Evolutionary conservation across 1,140 invertebrate species (phyloP).

Genomic region (Lepeophtheirus salmonis): DNA sequence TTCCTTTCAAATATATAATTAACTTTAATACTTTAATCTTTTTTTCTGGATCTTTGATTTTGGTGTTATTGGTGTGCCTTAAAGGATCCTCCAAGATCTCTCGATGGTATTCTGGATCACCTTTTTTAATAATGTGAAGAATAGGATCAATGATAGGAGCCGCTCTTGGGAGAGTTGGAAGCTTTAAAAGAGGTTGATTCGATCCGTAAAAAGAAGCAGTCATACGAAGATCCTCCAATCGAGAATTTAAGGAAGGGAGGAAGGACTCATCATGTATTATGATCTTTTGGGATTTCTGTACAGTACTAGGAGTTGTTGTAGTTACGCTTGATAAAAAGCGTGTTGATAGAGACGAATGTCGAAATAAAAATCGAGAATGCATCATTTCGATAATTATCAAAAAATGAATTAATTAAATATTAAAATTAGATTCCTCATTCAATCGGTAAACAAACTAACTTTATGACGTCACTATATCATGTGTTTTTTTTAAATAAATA

Average conservation of each 20-base stretch:
- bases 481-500: too few relatives aligned
- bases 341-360: too few relatives aligned
- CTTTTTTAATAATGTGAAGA: neutral
- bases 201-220: neutral
- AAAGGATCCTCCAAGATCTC: neutral
- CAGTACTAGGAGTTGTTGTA: too few relatives aligned
- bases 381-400: too few relatives aligned
- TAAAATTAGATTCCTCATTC: too few relatives aligned
- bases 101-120: neutral
- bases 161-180: neutral
- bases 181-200: neutral
- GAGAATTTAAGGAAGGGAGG: neutral
- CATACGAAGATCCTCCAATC: neutral
- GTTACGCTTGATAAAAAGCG: too few relatives aligned
- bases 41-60: neutral
- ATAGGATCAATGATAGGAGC: neutral
- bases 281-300: too few relatives aligned
- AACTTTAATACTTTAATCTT: neutral
- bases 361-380: too few relatives aligned
- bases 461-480: too few relatives aligned
- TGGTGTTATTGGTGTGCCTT: neutral
- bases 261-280: too few relatives aligned
- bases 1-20: conserved; percentile 1
- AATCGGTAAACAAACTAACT: too few relatives aligned
- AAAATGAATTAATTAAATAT: too few relatives aligned